Percentiles rank a stretch among this genome's conserved stretches.
These are phyloP conservation scores for Agonopterix heracliana DNA, from an alignment of 2,888 invertebrate species.

Conservation along the genomic window DNA sequence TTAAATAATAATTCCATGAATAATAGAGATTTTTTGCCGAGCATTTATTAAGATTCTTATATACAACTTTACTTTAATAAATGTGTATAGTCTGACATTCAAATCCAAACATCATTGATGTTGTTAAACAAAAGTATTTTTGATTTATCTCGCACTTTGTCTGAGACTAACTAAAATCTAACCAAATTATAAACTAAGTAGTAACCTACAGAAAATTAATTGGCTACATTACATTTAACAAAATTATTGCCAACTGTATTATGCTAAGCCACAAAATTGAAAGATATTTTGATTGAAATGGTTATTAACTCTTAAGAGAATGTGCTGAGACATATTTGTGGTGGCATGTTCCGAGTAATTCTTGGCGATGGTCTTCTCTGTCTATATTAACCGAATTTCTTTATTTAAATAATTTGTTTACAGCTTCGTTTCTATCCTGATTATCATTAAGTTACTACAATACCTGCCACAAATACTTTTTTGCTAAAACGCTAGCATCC, in stretches of 20 bases:
- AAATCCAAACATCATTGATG: conserved; percentile 50
- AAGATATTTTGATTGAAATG: conserved; percentile 34
- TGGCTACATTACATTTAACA: not conserved
- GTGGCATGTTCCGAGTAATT: conserved; percentile 45
- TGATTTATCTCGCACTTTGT: conserved; percentile 26
- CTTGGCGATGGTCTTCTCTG: conserved; percentile 20
- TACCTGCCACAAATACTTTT: conserved; percentile 19
- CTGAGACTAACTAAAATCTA: conserved; percentile 4
- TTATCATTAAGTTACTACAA: conserved; percentile 4
- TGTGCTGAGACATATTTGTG: conserved; percentile 52
- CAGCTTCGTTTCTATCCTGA: conserved; percentile 15
- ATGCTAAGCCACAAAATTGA: conserved; percentile 16
- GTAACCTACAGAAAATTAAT: too few relatives aligned
- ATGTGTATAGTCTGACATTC: conserved; percentile 12
- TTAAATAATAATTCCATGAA: too few relatives aligned
- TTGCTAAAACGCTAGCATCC: conserved; percentile 11
- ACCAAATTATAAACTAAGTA: not conserved
- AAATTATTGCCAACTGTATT: not conserved
- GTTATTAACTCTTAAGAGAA: conserved; percentile 45
- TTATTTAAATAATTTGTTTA: conserved; percentile 17
- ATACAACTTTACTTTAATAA: too few relatives aligned
- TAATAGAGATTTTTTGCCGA: too few relatives aligned
- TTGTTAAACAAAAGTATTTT: conserved; percentile 36
- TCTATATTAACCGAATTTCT: conserved; percentile 13
- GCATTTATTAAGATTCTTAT: too few relatives aligned